Base-by-base conservation (phyloP, 2,113 vertebrate species). In the Megaceryle maxima region DNA sequence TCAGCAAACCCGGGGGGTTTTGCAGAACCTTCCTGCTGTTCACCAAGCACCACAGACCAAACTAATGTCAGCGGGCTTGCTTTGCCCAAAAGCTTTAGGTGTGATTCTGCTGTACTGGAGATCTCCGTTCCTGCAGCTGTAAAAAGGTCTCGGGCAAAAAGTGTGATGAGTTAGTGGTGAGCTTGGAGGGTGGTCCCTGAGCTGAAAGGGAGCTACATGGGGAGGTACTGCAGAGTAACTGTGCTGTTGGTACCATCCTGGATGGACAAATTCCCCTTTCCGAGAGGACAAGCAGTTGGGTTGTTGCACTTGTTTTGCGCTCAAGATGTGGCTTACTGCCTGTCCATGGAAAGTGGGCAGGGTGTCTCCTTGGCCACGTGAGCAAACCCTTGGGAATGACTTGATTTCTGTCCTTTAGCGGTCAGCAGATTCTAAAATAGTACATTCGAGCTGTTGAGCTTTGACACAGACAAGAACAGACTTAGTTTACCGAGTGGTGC, bases 31-130 rank as follows among this genome's bases (percentile, higher is more conserved):
- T 39, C 29, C 2, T 5, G 12, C 66, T 41, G 9, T 33, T 57
- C 51, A 39, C 55, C 1, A 3, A 28, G 37, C 24, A 29, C 46
- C 16, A 0, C 0, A 1, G n/a, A 25, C 35, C 43, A 12, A 64
- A 29, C 48, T 12, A 5, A 13, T 5, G 29, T 55, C 43, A 4
- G 39, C 13, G 48, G n/a, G 17, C 41, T 62, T 37, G 41, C n/a
- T 11, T 13, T 69, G 35, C 15, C 24, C 31, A 25, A 44, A 43
- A 70, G n/a, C 62, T 79, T 24, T 6, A 24, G 44, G 44, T 53
- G 57, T 18, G 56, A 14, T 66, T 59, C 22, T 73, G 43, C 74
- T 26, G 1, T 31, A 13, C 15, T 20, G 26, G 29, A 77, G 39
- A 35, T 60, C 1, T 31, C 67, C 0, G 18, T 31, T 80, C 29